Conservation (phyloP, 2,888 invertebrate species). For the Ennomos erosarius region DNA sequence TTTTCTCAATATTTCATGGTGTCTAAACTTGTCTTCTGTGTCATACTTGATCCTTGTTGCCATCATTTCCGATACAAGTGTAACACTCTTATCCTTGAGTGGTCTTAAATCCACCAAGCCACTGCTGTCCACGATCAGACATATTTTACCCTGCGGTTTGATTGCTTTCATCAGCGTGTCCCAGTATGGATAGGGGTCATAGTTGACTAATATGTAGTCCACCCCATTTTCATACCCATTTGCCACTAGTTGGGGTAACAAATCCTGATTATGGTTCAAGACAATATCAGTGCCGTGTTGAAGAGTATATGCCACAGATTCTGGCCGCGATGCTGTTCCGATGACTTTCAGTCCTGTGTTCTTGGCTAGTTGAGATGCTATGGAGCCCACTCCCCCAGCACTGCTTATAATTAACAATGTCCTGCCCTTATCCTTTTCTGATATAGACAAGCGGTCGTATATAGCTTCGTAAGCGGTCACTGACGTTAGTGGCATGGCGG, state of each 20-base stretch:
- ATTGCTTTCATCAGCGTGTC: slow-evolving; percentile 65
- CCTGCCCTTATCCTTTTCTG: slow-evolving; percentile 70
- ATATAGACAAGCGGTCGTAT: slow-evolving; percentile 65
- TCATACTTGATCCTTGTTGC: slow-evolving; percentile 69
- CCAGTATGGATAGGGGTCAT: slow-evolving; percentile 77
- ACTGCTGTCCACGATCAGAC: slow-evolving; percentile 71
- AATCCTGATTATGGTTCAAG: slow-evolving; percentile 65
- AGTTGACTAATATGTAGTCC: slow-evolving; percentile 71
- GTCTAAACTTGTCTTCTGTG: slow-evolving; percentile 66
- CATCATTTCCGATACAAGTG: slow-evolving; percentile 72
- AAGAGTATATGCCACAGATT: slow-evolving; percentile 60
- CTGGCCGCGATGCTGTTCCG: slow-evolving; percentile 72
- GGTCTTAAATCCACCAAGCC: slow-evolving; percentile 62
- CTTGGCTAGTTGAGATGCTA: slow-evolving; percentile 71
- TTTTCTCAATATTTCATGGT: slow-evolving; percentile 62
- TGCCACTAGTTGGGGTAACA: slow-evolving; percentile 63
- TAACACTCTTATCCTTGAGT: slow-evolving; percentile 73
- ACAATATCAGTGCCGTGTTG: slow-evolving; percentile 66
- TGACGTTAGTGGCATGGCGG: slow-evolving; percentile 72
- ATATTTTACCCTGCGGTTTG: slow-evolving; percentile 74
- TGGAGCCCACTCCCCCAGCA: slow-evolving; percentile 74
- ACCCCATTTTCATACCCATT: slow-evolving; percentile 66
- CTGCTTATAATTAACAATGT: slow-evolving; percentile 72
- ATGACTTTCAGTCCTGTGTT: slow-evolving; percentile 70
- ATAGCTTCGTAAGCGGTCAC: slow-evolving; percentile 71